Percentiles rank a stretch among this genome's conserved stretches.
phyloP scores from a whole-genome alignment of 2,113 vertebrate genomes.

The Myotis davidii region DNA sequence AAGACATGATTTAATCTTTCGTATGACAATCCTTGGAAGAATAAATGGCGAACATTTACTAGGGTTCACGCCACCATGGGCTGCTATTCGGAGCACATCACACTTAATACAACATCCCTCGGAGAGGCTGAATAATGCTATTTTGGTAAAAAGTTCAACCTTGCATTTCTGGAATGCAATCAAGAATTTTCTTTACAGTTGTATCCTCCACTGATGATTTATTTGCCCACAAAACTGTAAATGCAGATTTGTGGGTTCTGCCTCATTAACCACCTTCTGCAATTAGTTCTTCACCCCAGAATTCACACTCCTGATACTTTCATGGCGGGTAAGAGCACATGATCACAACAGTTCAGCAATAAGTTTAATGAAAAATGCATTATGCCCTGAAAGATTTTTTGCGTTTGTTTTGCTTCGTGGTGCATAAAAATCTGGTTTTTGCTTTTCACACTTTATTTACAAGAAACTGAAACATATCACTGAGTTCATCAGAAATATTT shows the following conservation, averaged over 20 bases:
- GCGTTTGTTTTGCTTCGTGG: conserved; percentile 14
- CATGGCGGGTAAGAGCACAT: neutral
- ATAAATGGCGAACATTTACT: neutral
- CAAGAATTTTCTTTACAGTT: conserved; percentile 31
- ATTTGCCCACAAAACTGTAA: conserved; percentile 46
- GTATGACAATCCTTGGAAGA: neutral
- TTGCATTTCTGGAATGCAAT: conserved; percentile 41
- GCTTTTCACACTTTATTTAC: conserved; percentile 54
- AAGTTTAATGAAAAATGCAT: conserved; percentile 30
- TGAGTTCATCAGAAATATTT: neutral
- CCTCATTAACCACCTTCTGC: conserved; percentile 44
- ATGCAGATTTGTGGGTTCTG: conserved; percentile 51
- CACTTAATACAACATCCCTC: neutral
- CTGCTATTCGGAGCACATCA: conserved; percentile 23
- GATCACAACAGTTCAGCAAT: conserved; percentile 1
- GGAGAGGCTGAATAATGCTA: neutral
- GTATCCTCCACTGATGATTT: neutral
- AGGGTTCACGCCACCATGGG: neutral
- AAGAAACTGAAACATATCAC: conserved; percentile 16
- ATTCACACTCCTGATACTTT: neutral
- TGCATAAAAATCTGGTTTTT: neutral
- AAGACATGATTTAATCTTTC: conserved; percentile 37
- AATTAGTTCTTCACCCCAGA: conserved; percentile 23
- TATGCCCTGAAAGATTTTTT: neutral
- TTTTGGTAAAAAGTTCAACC: conserved; percentile 39